Conservation (phyloP, 2,113 vertebrate species). For the Pluvialis apricaria region DNA sequence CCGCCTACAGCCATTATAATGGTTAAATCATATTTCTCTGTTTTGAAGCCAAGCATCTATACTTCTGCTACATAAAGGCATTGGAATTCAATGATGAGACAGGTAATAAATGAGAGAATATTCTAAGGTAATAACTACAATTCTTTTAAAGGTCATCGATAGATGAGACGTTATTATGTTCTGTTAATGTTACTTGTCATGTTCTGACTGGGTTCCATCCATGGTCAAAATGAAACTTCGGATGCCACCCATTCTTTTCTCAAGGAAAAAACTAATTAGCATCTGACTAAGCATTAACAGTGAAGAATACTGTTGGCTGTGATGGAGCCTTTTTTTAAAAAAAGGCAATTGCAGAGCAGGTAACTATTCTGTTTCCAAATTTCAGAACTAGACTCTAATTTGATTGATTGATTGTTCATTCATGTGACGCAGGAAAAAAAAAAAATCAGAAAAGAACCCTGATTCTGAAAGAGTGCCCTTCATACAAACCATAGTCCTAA, state of each 20-base stretch:
- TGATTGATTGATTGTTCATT: neutral
- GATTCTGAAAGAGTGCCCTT: neutral
- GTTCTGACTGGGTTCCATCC: slow-evolving; percentile 51
- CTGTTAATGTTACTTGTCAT: slow-evolving; percentile 71
- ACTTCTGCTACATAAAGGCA: slow-evolving; percentile 65
- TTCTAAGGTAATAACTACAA: slow-evolving; percentile 72
- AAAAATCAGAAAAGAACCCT: neutral
- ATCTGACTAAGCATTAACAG: neutral
- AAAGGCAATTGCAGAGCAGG: neutral
- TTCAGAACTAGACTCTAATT: neutral
- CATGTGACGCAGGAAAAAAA: neutral
- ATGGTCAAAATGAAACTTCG: slow-evolving; percentile 37
- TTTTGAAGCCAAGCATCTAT: slow-evolving; percentile 69
- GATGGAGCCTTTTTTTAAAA: neutral
- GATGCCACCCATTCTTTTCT: neutral
- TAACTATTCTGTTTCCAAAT: neutral
- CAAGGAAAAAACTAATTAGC: slow-evolving; percentile 26
- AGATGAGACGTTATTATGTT: slow-evolving; percentile 70
- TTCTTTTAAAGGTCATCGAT: slow-evolving; percentile 82
- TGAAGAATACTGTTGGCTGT: neutral
- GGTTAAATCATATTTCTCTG: slow-evolving; percentile 65
- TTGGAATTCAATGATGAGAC: slow-evolving; percentile 39
- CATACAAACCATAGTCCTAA: neutral
- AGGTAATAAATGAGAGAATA: slow-evolving; percentile 71
- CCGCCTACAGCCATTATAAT: slow-evolving; percentile 50